Base-by-base conservation (phyloP, 2,888 invertebrate genomes). In the Caenorhabditis angaria region DNA sequence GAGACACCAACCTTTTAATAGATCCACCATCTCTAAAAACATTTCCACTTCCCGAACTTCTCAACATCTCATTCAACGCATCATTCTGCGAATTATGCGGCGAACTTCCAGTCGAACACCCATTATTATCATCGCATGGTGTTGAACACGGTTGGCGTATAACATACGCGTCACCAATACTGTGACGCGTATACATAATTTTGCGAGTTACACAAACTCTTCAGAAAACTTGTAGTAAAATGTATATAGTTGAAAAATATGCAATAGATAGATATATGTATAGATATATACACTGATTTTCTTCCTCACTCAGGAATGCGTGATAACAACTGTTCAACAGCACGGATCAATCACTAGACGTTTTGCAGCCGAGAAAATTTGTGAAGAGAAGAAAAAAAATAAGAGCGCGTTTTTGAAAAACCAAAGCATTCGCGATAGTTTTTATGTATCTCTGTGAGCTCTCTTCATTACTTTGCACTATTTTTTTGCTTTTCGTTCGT, bases 31-130 rank as follows among this genome's bases (percentile, higher is more conserved):
- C 72, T 58, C 69, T 65, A 62, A 77, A 77, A 48, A 77, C 53
- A 64, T 74, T 74, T 20, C 77, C 77, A 54, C 77, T 77, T 24
- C 77, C 77, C 29, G 71, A 66, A 29, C 74, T 74, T 59, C 74
- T 65, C 56, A 69, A 47, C 24, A 74, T 28, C 0, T 54, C 61
- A 35, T 57, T 60, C 47, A 68, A 76, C 24, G 61, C 61, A 41
- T 77, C 73, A 28, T 56, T 61, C 29, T 75, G 75, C 3, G 70
- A 74, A 57, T 74, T 73, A 64, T 74, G 73, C 1, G 67, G 64
- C 22, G 69, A 69, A 50, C 62, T 69, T 10, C 58, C 29, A 5
- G 59, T 59, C 24, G 20, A 47, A 18, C 47, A 24, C n/a, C 47
- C 41, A 14, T 18, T 27, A 28, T n/a, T 4, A 10, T 59, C 59